Percentiles rank a stretch among this genome's conserved stretches.
phyloP scores from a whole-genome alignment of 2,888 invertebrate genomes.

The Chorisops tibialis region DNA sequence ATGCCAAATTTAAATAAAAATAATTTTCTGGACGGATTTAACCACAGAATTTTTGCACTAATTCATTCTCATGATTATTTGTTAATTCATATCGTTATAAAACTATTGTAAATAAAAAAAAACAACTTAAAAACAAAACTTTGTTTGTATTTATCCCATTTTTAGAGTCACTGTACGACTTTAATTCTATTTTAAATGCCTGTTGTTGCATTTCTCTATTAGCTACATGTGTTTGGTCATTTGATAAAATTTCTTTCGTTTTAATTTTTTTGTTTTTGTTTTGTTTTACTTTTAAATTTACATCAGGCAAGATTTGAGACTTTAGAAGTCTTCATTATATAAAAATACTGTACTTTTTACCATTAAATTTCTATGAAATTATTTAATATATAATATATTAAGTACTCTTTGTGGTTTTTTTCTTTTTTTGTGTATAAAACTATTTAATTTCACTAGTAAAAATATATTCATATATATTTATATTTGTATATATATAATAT shows the following conservation, averaged over 20 bases:
- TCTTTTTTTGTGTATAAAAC: conserved; percentile 31
- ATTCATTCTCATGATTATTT: not conserved
- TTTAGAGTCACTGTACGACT: conserved; percentile 23
- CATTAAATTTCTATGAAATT: conserved; percentile 28
- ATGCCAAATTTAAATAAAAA: conserved; percentile 14
- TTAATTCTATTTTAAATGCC: conserved; percentile 10
- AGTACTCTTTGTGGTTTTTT: conserved; percentile 32
- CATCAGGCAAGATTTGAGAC: conserved; percentile 31
- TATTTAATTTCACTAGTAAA: conserved; percentile 32
- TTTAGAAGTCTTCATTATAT: conserved; percentile 26
- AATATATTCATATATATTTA: conserved; percentile 24
- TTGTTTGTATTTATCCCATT: conserved; percentile 2
- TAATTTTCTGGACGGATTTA: conserved; percentile 25
- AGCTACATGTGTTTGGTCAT: conserved; percentile 27
- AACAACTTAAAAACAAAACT: conserved; percentile 6
- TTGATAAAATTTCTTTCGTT: conserved; percentile 23
- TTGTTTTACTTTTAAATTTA: conserved; percentile 15
- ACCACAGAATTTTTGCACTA: conserved; percentile 22
- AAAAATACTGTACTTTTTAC: conserved; percentile 32
- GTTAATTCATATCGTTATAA: not conserved
- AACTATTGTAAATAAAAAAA: not conserved
- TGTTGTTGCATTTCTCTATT: conserved; percentile 7
- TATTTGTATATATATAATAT: conserved; percentile 11
- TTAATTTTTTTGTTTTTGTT: not conserved
- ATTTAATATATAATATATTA: conserved; percentile 27